A percentile compares a stretch with the other conserved stretches of the same genome.
These are phyloP conservation scores for Crotalus helleri DNA, from an alignment of 2,113 vertebrate species.

Conservation along the genomic window DNA sequence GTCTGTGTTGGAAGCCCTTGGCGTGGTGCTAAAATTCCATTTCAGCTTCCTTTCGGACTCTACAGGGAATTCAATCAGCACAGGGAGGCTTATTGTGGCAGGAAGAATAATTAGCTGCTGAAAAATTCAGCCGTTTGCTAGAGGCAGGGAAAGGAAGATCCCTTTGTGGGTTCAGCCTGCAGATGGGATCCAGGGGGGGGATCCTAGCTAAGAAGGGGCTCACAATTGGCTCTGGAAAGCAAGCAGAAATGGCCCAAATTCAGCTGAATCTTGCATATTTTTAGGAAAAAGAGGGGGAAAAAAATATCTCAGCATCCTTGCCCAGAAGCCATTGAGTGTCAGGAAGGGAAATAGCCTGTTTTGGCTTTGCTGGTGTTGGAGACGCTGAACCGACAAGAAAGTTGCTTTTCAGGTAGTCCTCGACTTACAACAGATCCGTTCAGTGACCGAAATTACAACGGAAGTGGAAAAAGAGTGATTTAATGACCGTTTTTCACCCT, in stretches of 20 bases:
- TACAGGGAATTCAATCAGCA: constrained; percentile 67
- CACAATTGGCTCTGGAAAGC: neutral
- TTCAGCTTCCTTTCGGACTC: constrained; percentile 62
- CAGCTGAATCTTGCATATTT: neutral
- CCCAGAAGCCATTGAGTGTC: too few relatives aligned
- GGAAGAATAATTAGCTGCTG: constrained; percentile 28
- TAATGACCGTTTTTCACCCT: too few relatives aligned
- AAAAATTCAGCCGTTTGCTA: neutral
- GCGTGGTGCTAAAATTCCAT: constrained; percentile 65
- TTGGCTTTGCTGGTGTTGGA: too few relatives aligned
- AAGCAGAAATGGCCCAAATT: neutral
- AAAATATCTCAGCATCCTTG: too few relatives aligned
- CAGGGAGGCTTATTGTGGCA: constrained; percentile 45
- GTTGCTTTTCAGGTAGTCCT: too few relatives aligned
- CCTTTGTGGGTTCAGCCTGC: neutral
- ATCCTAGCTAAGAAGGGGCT: neutral
- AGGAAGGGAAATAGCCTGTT: too few relatives aligned
- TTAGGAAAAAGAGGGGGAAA: too few relatives aligned
- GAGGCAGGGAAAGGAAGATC: neutral
- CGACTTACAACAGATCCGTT: too few relatives aligned
- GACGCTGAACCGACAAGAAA: too few relatives aligned
- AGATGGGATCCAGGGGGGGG: neutral
- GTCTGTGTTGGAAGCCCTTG: constrained; percentile 54
- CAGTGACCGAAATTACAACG: too few relatives aligned
- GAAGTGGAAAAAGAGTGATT: too few relatives aligned